A percentile compares a stretch with the other conserved stretches of the same genome.
phyloP scores from a whole-genome alignment of 1,140 invertebrate genomes.

The Atta cephalotes region DNA sequence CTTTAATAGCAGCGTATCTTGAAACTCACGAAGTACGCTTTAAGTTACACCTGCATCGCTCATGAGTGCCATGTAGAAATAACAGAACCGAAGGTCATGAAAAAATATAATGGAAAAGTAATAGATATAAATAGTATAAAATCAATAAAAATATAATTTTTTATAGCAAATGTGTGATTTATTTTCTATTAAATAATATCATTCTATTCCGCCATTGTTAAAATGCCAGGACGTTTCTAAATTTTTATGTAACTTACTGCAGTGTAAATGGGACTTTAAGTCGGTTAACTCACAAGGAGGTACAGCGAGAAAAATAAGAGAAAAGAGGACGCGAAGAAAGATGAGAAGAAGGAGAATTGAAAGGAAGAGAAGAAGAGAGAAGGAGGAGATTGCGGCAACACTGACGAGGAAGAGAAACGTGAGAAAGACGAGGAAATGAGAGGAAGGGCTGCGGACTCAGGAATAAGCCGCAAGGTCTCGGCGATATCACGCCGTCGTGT shows the following conservation, averaged over 20 bases:
- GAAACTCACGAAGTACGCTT: not conserved
- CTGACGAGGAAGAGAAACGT: constrained; percentile 64
- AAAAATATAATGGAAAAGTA: not conserved
- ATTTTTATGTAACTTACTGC: not conserved
- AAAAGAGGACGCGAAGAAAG: constrained; percentile 2
- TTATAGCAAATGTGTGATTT: too few relatives aligned
- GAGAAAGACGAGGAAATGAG: constrained; percentile 68
- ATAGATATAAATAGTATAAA: not conserved
- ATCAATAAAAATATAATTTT: too few relatives aligned
- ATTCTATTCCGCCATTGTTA: not conserved
- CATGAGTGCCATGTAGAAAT: not conserved
- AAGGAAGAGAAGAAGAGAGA: constrained; percentile 56
- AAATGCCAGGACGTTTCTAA: not conserved
- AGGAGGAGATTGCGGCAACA: constrained; percentile 61
- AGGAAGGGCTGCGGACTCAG: constrained; percentile 61
- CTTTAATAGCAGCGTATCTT: constrained; percentile 17
- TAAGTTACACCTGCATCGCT: constrained; percentile 4
- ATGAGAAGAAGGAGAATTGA: constrained; percentile 54
- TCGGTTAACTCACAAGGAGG: not conserved
- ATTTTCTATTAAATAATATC: too few relatives aligned
- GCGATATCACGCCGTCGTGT: constrained; percentile 72
- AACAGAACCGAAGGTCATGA: not conserved
- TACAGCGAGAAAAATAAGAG: constrained; percentile 38
- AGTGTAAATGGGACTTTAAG: constrained; percentile 25
- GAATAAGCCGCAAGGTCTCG: constrained; percentile 67